Base-by-base conservation (phyloP, 1,140 invertebrate species). In the Rhagoletis pomonella region DNA sequence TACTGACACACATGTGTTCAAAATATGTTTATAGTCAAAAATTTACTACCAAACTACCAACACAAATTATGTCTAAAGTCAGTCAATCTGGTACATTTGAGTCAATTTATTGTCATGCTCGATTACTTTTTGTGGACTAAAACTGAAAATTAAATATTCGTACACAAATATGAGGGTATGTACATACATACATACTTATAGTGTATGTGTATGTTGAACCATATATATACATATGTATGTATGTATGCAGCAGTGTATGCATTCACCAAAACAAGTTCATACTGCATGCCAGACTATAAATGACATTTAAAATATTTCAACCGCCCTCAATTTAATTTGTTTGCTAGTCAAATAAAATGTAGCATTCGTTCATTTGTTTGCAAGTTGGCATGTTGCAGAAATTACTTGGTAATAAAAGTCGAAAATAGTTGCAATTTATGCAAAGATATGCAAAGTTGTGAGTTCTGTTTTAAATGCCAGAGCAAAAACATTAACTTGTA, bases 341-440 rank as follows among this genome's bases (percentile, higher is more conserved):
- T 62, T 62, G 44, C 17, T n/a, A 19, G 47, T 19, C 47, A 77
- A 77, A 77, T 77, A 19, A 77, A 55, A 55, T 50, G 73, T 50
- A 77, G 47, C 47, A 50, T 77, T 77, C 42, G 67, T 73, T 29
- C 50, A 55, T 55, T 7, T 55, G 50, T 44, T 77, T 77, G 73
- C 47, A 55, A 50, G 47, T 55, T 77, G 47, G 44, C 73, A 77
- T 77, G 73, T 77, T 77, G 73, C 73, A 77, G 44, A 55, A 77
- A 77, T 77, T 77, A 77, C 73, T 19, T 55, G 73, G 47, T 14
- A 77, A 77, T 55, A 55, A 77, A 77, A 77, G 73, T 77, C 73
- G 47, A 77, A 77, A 77, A 77, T 77, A 50, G 47, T 77, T 77
- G 44, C 73, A 77, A 77, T 77, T 50, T 77, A 55, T 19, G 47